Evolutionary conservation across 2,888 invertebrate species (phyloP).

Genomic region (Melanargia galathea): DNA sequence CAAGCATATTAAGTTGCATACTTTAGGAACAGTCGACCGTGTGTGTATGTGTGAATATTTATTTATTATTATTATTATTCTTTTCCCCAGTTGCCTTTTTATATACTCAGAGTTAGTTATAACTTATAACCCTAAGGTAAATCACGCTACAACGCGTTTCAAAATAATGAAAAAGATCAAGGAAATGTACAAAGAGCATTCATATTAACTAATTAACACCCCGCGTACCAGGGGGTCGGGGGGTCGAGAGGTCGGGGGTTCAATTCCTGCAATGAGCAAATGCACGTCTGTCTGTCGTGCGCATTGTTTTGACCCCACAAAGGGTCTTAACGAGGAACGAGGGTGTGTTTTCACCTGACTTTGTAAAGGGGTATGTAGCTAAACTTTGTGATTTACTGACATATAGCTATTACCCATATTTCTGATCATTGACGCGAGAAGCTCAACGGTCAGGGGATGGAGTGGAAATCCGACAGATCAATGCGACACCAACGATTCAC

Average conservation of each 20-base stretch:
- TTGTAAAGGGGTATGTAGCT: constrained; percentile 6
- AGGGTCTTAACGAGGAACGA: constrained; percentile 16
- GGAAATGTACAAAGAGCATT: constrained; percentile 38
- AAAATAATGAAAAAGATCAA: constrained; percentile 37
- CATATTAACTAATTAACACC: constrained; percentile 40
- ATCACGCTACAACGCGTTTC: constrained; percentile 26
- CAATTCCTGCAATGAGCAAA: constrained; percentile 29
- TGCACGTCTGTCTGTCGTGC: constrained; percentile 28
- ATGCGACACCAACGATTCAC: no score
- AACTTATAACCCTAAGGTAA: background rate
- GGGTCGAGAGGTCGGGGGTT: constrained; percentile 35
- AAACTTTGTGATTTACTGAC: constrained; percentile 1
- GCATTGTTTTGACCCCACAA: constrained; percentile 34
- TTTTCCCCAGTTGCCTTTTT: background rate
- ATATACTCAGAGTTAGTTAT: background rate
- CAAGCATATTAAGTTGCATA: no score
- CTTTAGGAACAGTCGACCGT: no score
- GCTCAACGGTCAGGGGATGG: no score
- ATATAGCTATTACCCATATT: background rate
- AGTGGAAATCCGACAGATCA: no score
- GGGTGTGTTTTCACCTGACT: constrained; percentile 25
- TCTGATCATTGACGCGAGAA: no score
- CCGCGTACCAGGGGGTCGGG: constrained; percentile 30
- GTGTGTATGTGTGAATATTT: no score
- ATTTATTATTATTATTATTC: no score